A percentile compares a stretch with the other conserved stretches of the same genome.
These are phyloP conservation scores for Semicossyphus pulcher DNA, from an alignment of 2,113 vertebrate species.

Conservation along the genomic window DNA sequence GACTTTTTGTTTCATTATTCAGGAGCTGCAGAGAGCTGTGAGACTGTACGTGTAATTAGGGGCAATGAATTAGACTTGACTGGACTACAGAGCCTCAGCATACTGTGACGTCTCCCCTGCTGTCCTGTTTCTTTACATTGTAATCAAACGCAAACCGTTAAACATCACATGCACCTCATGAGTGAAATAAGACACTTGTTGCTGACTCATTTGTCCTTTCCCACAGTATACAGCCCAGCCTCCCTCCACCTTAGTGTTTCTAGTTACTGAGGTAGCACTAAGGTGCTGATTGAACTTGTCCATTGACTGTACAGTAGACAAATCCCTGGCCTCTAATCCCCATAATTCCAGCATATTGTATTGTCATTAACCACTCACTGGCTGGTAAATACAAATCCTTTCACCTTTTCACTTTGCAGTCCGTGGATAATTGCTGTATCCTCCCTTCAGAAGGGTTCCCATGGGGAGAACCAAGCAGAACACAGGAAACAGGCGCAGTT, in stretches of 20 bases:
- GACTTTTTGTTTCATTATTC: conserved; percentile 28
- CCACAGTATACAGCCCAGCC: conserved; percentile 6
- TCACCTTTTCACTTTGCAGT: conserved; percentile 70
- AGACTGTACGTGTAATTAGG: conserved; percentile 10
- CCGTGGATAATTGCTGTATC: conserved; percentile 81
- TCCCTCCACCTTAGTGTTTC: conserved; percentile 24
- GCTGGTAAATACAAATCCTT: conserved; percentile 77
- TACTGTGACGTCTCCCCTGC: not conserved
- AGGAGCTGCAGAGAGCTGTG: not conserved
- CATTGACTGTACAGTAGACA: conserved; percentile 50
- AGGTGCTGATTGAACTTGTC: conserved; percentile 66
- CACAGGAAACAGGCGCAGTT: conserved; percentile 65
- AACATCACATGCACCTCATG: not conserved
- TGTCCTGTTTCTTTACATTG: conserved; percentile 9
- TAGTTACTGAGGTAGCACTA: conserved; percentile 48
- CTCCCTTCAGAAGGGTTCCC: conserved; percentile 71
- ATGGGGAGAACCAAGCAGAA: conserved; percentile 50
- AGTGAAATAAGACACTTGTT: conserved; percentile 17
- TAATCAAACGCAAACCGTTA: too few species aligned
- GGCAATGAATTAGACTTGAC: not conserved
- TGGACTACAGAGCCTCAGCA: not conserved
- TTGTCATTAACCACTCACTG: conserved; percentile 79
- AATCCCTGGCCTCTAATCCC: conserved; percentile 72
- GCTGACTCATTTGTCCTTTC: conserved; percentile 29
- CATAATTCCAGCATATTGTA: conserved; percentile 78